Base-by-base conservation (phyloP, 1,140 invertebrate species). In the Glossosoma conforme region DNA sequence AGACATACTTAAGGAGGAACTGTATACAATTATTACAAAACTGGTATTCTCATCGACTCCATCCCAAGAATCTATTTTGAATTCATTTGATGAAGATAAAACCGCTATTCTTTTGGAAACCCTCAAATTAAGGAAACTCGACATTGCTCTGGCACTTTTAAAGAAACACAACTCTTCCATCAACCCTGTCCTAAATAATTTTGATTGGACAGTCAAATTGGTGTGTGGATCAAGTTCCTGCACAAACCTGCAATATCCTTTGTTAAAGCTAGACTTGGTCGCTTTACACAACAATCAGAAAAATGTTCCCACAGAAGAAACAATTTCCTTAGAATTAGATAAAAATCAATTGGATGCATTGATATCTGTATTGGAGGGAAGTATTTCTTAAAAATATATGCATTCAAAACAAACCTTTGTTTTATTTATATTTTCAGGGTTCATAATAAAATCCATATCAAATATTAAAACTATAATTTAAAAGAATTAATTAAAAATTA, bases 161-260 rank as follows among this genome's bases (percentile, higher is more conserved):
- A 54, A 64, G 53, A 46, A 65, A 49, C 52, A 66, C 36, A 69
- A 69, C 53, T 62, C 63, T 49, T 18, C 13, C 13, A 56, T 60
- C 44, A 65, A 64, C 38, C 65, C 68, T 51, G 61, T 61, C 32
- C 37, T 69, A 4, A 43, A 57, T 28, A 51, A 59, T 44, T 69
- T 66, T 61, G 65, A 70, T 58, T 72, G 68, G 66, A 46, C 48
- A 44, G 21, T 69, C 13, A 70, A 68, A 54, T 55, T 66, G 24
- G 56, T 72, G 43, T 58, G 62, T 52, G 69, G 69, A 1, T 67
- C 60, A n/a, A 70, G 67, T 60, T 64, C 65, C 32, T 59, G 66
- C 1, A 65, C 66, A 51, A 63, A 61, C 15, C 49, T 69, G 18
- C 62, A 60, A 36, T 69, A 68, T 56, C 64, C 68, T 25, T 21